phyloP scores from a whole-genome alignment of 2,113 vertebrate genomes.

The Tragelaphus scriptus region DNA sequence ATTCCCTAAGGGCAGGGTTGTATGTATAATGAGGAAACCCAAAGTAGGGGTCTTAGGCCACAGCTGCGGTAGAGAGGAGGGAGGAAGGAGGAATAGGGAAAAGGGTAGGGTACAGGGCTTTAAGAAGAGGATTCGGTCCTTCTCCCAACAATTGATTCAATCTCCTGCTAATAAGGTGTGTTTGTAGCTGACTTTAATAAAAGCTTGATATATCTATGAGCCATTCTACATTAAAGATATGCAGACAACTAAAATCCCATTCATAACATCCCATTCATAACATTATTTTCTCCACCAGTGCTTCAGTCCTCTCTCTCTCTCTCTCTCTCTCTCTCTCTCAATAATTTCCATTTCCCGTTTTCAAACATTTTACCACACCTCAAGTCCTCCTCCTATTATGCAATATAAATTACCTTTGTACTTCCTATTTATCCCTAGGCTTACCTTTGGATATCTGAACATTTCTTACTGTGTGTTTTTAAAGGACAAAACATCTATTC shows the following conservation, averaged over 20 bases:
- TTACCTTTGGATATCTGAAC: neutral
- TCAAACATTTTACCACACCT: neutral
- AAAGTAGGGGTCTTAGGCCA: neutral
- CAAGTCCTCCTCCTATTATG: neutral
- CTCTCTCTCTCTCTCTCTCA: neutral
- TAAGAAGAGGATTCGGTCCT: neutral
- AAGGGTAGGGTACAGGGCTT: neutral
- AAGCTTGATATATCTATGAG: neutral
- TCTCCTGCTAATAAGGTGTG: neutral
- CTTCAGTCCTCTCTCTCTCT: neutral
- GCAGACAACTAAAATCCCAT: neutral
- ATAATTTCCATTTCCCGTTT: neutral
- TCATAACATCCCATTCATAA: neutral
- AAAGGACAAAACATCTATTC: neutral
- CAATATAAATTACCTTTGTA: neutral
- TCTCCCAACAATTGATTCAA: neutral
- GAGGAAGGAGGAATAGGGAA: too few relatives aligned
- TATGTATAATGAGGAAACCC: neutral
- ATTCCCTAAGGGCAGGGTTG: neutral
- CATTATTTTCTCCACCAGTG: neutral
- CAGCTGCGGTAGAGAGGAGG: neutral
- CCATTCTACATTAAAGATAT: neutral
- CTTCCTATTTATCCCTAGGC: neutral
- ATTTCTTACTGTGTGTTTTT: neutral
- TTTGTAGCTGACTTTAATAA: neutral